Percentiles rank a stretch among this genome's conserved stretches.
Evolutionary conservation across 1,140 invertebrate species (phyloP).

Genomic region (Mesaphorura yosii): DNA sequence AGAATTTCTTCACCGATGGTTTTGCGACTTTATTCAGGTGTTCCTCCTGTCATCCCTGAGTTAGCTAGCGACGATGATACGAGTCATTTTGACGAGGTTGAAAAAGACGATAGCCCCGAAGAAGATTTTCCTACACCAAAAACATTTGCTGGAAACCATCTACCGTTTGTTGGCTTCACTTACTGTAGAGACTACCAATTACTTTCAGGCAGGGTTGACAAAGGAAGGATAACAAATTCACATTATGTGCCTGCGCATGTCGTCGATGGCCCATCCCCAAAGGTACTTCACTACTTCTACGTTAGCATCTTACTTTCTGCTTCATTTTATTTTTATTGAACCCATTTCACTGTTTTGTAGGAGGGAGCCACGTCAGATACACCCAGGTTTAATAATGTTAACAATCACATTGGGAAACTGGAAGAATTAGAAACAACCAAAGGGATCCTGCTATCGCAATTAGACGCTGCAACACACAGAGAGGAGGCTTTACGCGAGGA

Average conservation of each 20-base stretch:
- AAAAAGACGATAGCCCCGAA: constrained; percentile 75
- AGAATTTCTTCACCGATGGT: constrained; percentile 5
- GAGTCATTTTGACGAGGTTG: constrained; percentile 95
- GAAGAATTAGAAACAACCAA: constrained; percentile 63
- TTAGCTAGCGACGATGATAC: constrained; percentile 92
- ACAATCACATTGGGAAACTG: constrained; percentile 39
- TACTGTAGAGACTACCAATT: constrained; percentile 82
- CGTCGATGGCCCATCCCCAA: no score
- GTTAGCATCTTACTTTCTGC: no score
- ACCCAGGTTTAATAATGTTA: background rate
- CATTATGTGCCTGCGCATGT: no score
- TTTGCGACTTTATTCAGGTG: constrained; percentile 42
- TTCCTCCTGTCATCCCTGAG: constrained; percentile 93
- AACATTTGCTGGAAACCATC: constrained; percentile 94
- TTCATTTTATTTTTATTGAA: background rate
- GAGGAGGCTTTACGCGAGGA: constrained; percentile 65
- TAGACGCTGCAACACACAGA: constrained; percentile 58
- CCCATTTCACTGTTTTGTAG: background rate
- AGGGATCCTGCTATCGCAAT: constrained; percentile 52
- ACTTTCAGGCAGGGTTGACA: constrained; percentile 14
- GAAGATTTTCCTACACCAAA: constrained; percentile 91
- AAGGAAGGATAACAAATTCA: background rate
- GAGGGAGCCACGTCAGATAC: background rate
- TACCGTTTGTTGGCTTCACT: constrained; percentile 98
- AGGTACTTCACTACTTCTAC: no score